Percentiles rank a stretch among this genome's conserved stretches.
These are phyloP conservation scores for Miltochrista miniata DNA, from an alignment of 2,888 invertebrate genomes.

Conservation along the genomic window DNA sequence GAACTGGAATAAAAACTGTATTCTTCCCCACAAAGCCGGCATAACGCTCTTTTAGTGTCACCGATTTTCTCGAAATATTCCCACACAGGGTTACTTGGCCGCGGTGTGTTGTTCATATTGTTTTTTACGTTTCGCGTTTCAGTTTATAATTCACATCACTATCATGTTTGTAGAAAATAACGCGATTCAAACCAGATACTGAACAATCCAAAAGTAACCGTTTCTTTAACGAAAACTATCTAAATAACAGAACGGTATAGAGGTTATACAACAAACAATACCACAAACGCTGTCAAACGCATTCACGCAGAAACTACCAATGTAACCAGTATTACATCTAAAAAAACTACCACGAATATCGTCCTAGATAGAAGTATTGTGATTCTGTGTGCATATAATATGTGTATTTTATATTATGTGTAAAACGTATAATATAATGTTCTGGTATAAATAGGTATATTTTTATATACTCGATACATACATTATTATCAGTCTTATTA, in stretches of 20 bases:
- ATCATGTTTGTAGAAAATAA: background rate
- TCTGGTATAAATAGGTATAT: no score
- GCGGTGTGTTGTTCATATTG: background rate
- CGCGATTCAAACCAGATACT: no score
- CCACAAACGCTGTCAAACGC: background rate
- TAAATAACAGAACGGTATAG: no score
- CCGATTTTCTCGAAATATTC: background rate
- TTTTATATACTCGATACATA: no score
- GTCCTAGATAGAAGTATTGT: no score
- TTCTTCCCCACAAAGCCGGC: background rate
- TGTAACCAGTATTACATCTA: background rate
- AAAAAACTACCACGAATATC: constrained; percentile 2
- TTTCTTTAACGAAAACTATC: no score
- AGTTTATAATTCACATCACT: background rate
- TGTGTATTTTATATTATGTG: no score
- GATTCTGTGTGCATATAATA: no score
- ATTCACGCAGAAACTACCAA: background rate
- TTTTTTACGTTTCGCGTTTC: background rate
- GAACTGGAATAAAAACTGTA: background rate
- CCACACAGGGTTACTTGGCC: background rate
- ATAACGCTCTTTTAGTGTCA: background rate
- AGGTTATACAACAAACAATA: no score
- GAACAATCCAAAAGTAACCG: no score
- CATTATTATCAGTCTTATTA: no score
- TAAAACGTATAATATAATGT: no score